Evolutionary conservation across 2,113 vertebrate species (phyloP).

Genomic region (Hippocampus barbouri): DNA sequence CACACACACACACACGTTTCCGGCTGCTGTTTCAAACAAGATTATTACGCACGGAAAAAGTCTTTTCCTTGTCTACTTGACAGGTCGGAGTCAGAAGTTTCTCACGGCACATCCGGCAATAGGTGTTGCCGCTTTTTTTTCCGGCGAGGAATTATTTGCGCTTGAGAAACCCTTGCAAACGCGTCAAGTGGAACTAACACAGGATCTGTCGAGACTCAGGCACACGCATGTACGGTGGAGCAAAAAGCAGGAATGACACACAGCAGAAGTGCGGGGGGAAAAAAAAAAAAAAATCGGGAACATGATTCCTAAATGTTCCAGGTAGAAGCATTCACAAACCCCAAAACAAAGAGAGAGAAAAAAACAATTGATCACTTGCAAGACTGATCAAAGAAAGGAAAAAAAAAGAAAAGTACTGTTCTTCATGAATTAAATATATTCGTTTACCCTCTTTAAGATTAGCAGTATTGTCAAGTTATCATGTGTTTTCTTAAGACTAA

Average conservation of each 20-base stretch:
- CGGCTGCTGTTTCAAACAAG: slow-evolving; percentile 23
- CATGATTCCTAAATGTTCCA: slow-evolving; percentile 49
- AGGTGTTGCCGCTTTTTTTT: slow-evolving; percentile 16
- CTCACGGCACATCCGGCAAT: slow-evolving; percentile 19
- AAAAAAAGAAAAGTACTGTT: slow-evolving; percentile 54
- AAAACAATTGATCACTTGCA: slow-evolving; percentile 74
- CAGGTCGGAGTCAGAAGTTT: slow-evolving; percentile 25
- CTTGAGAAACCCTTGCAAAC: slow-evolving; percentile 34
- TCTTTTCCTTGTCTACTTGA: slow-evolving; percentile 15
- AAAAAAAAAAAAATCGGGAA: slow-evolving; percentile 8
- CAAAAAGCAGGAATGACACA: slow-evolving; percentile 46
- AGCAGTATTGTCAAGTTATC: slow-evolving; percentile 65
- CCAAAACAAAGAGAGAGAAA: slow-evolving; percentile 27
- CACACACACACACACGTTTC: slow-evolving; percentile 17
- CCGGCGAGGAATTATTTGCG: slow-evolving; percentile 31
- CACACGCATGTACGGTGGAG: slow-evolving; percentile 29
- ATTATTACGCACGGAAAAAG: slow-evolving; percentile 6
- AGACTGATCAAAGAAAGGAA: slow-evolving; percentile 58
- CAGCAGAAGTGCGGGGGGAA: slow-evolving; percentile 7
- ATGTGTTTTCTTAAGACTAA: slow-evolving; percentile 73
- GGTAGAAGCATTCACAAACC: slow-evolving; percentile 48
- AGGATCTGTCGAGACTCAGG: slow-evolving; percentile 49
- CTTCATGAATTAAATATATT: slow-evolving; percentile 73
- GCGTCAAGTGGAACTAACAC: slow-evolving; percentile 41
- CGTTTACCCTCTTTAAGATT: slow-evolving; percentile 66